phyloP scores from a whole-genome alignment of 2,797 vertebrate genomes.

The Synanceia verrucosa region DNA sequence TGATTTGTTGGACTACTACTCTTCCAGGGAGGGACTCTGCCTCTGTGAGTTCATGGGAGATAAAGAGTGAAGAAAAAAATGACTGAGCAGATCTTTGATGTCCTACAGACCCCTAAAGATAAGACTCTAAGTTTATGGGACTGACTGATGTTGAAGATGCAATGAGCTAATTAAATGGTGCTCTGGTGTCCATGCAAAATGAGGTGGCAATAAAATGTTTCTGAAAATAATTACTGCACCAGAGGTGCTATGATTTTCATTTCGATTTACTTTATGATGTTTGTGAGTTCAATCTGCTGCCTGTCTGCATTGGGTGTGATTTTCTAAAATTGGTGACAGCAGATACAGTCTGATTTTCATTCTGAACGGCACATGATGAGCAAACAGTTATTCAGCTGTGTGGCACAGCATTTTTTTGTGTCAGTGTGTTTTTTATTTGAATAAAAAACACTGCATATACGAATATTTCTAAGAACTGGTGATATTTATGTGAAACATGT shows the following conservation, averaged over 20 bases:
- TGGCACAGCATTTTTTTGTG: not conserved
- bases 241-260: not conserved
- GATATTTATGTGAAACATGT: not conserved
- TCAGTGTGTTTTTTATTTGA: not conserved
- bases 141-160: conserved; percentile 33
- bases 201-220: not conserved
- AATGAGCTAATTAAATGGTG: conserved; percentile 21
- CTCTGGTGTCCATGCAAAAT: not conserved
- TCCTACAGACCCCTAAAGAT: conserved; percentile 18
- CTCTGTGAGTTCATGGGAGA: conserved; percentile 49
- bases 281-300: not conserved
- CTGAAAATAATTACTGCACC: not conserved
- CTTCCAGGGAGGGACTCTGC: conserved; percentile 40
- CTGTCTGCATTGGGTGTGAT: not conserved
- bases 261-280: not conserved
- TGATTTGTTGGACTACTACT: conserved; percentile 69
- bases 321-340: not conserved
- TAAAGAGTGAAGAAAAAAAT: conserved; percentile 29
- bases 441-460: not conserved
- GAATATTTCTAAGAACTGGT: too few species aligned
- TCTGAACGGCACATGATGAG: not conserved
- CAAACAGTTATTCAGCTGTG: not conserved
- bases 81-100: conserved; percentile 21
- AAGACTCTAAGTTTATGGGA: conserved; percentile 16
- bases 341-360: not conserved